A percentile compares a stretch with the other conserved stretches of the same genome.
These are phyloP conservation scores for Apamea epomidion DNA, from an alignment of 2,888 invertebrate genomes.

Conservation along the genomic window DNA sequence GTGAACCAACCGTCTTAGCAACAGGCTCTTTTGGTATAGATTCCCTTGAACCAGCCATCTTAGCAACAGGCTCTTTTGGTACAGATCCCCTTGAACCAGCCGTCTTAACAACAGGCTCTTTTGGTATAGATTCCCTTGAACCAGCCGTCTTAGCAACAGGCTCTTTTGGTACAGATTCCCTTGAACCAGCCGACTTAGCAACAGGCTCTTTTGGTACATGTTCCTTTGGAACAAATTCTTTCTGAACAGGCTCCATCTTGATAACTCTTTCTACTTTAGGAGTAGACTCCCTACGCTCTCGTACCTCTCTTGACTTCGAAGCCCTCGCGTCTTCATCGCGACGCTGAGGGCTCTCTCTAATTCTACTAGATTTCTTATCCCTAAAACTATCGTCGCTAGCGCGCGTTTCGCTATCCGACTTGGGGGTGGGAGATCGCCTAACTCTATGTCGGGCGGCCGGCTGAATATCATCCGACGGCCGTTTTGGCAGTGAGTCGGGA, in stretches of 20 bases:
- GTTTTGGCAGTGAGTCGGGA: constrained; percentile 81
- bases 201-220: constrained; percentile 36
- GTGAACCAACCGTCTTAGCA: constrained; percentile 16
- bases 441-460: constrained; percentile 78
- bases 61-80: constrained; percentile 23
- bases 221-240: constrained; percentile 33
- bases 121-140: constrained; percentile 7
- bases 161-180: constrained; percentile 35
- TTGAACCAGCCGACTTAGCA: constrained; percentile 1
- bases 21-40: constrained; percentile 23
- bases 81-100: constrained; percentile 16
- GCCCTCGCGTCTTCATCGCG: constrained; percentile 46
- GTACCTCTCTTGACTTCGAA: constrained; percentile 44
- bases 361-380: constrained; percentile 67
- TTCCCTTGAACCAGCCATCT: background rate
- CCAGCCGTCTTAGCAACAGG: background rate
- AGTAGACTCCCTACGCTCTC: constrained; percentile 47
- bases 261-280: constrained; percentile 48
- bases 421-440: constrained; percentile 84
- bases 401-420: constrained; percentile 73
- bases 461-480: constrained; percentile 81
- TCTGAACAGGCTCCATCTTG: constrained; percentile 49
- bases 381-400: constrained; percentile 79
- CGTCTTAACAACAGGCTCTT: constrained; percentile 25
- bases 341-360: constrained; percentile 55